Base-by-base conservation (phyloP, 2,888 invertebrate genomes). In the Amblyjoppa proteus region DNA sequence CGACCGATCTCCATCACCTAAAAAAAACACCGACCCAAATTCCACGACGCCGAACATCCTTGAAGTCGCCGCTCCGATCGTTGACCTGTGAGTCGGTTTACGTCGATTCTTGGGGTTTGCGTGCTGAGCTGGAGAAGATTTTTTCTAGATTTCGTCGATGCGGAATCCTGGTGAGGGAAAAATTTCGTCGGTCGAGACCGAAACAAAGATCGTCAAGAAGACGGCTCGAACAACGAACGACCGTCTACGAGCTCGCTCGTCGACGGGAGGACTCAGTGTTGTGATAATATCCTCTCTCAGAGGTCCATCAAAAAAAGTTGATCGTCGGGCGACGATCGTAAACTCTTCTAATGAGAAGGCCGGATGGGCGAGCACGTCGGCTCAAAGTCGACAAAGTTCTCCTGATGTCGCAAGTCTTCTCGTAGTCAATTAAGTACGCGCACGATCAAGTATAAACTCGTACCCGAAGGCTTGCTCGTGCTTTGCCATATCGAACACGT, bases 1-100 rank as follows among this genome's bases (percentile, higher is more conserved):
- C 74, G 93, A 94, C 49, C 91, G 91, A 81, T 93, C 92, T 88
- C 91, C 92, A 85, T 91, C 93, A 0, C 91, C 91, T n/a, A 80
- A 93, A 92, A 70, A 81, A 92, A 16, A 88, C 92, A n/a, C 83
- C 88, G 2, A 38, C 38, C 68, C 90, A 38, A 91, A 91, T 73
- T 68, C 80, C 0, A 89, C 87, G 64, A 86, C 90, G 31, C 80
- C 89, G 1, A 90, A 78, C 86, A 20, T 20, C 20, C 20, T 20
- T 20, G 20, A 20, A 20, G 20, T 20, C 20, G 20, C 20, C 20
- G 20, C 20, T 20, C 20, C 20, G 20, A 20, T 20, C 20, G 20
- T 20, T 20, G 20, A 20, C 20, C 20, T 20, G 20, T 20, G 20
- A 20, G 20, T 20, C 20, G 20, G 20, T 20, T 20, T 20, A 20